A percentile compares a stretch with the other conserved stretches of the same genome.
Conservation (phyloP, 2,888 invertebrate species). For the Drosophila helvetica region DNA sequence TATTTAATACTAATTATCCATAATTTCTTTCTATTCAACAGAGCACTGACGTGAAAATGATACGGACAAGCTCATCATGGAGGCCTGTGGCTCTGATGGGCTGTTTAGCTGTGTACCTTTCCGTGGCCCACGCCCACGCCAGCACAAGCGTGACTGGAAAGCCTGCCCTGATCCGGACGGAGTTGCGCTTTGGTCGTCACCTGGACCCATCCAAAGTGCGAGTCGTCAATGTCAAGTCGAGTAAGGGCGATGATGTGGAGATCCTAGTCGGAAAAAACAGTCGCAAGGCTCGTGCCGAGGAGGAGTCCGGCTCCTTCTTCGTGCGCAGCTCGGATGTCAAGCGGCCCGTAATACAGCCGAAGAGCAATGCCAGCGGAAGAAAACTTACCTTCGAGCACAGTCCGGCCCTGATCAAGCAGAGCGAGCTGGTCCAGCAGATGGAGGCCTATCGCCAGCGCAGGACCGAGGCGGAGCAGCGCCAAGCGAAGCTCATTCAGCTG, state of each 20-base stretch:
- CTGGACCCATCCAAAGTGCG: slow-evolving; percentile 90
- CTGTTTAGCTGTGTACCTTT: slow-evolving; percentile 30
- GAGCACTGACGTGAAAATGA: slow-evolving; percentile 51
- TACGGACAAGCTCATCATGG: slow-evolving; percentile 29
- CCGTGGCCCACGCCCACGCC: slow-evolving; percentile 30
- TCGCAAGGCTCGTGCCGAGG: slow-evolving; percentile 71
- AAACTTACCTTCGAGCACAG: slow-evolving; percentile 73
- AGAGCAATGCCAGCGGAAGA: slow-evolving; percentile 45
- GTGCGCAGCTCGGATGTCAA: slow-evolving; percentile 67
- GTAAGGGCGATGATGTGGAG: slow-evolving; percentile 90
- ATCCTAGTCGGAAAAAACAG: slow-evolving; percentile 84
- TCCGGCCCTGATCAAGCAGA: slow-evolving; percentile 74
- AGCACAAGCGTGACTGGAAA: slow-evolving; percentile 58
- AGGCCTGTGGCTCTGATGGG: slow-evolving; percentile 34
- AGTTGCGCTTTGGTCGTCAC: slow-evolving; percentile 90
- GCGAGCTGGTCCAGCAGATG: slow-evolving; percentile 62
- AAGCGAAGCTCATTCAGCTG: slow-evolving; percentile 71
- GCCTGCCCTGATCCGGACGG: slow-evolving; percentile 88
- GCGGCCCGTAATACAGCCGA: slow-evolving; percentile 43
- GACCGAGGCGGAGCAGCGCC: slow-evolving; percentile 67
- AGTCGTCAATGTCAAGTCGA: slow-evolving; percentile 90
- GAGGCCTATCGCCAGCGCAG: slow-evolving; percentile 69
- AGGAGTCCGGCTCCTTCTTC: slow-evolving; percentile 69
- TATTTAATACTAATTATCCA: slow-evolving; percentile 48
- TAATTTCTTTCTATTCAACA: slow-evolving; percentile 50